Base-by-base conservation (phyloP, 2,797 vertebrate species). In the Chelidonichthys spinosus region DNA sequence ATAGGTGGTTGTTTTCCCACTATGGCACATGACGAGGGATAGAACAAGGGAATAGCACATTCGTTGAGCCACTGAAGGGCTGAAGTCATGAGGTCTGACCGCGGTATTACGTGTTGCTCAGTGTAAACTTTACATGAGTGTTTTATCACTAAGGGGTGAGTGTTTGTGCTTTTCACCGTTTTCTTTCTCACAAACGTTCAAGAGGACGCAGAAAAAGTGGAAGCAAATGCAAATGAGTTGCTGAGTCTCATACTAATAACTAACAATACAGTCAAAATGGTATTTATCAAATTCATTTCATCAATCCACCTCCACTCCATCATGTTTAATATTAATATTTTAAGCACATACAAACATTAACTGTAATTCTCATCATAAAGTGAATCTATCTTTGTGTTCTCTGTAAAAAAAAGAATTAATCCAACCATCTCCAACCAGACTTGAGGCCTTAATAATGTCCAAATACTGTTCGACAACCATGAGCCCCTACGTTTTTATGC, bases 141-240 rank as follows among this genome's bases (percentile, higher is more conserved):
- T 25, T 25, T 25, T 25, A 25, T 25, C 25, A 25, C 25, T 25
- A 25, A 25, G 25, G 25, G 25, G 25, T 25, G 25, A 25, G 25
- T 25, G 25, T 25, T 25, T 25, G 25, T 25, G 25, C 25, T 25
- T 25, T 25, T 25, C 25, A 25, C 25, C 25, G 25, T 25, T 25
- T 25, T 25, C 25, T 25, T 25, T 25, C 25, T 25, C 25, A 25
- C 25, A 25, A 25, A 25, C 25, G 25, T 25, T 25, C 25, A 25
- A 25, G 25, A 25, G 25, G 25, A 25, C 25, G 25, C 25, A 25
- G 25, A 25, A 25, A 25, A 25, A 25, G 25, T 25, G 25, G 25
- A 25, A 25, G 25, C 25, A 25, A 25, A 54, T 55, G 11, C 15
- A 60, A 63, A 64, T 72, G 7, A 65, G 32, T 43, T 53, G 67